A percentile compares a stretch with the other conserved stretches of the same genome.
phyloP scores from a whole-genome alignment of 1,140 invertebrate genomes.

The Lithobius niger region DNA sequence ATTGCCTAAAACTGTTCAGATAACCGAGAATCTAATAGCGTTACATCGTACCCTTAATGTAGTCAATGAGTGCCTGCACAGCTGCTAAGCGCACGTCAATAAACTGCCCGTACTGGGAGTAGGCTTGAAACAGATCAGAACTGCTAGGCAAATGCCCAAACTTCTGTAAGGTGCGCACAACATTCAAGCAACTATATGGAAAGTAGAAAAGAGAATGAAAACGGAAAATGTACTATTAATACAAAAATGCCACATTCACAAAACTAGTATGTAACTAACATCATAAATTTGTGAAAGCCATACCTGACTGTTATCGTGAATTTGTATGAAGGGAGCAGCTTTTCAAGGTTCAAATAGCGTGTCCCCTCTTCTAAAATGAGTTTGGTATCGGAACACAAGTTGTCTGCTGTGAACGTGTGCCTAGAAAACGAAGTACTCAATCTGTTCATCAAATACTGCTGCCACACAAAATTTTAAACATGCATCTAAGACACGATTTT shows the following conservation, averaged over 20 bases:
- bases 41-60: constrained; percentile 25
- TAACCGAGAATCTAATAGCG: neutral
- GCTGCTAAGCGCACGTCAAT: constrained; percentile 77
- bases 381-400: constrained; percentile 68
- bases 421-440: no score
- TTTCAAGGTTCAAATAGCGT: constrained; percentile 75
- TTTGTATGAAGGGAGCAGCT: constrained; percentile 86
- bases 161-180: constrained; percentile 81
- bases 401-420: constrained; percentile 70
- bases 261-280: neutral
- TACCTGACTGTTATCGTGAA: constrained; percentile 69
- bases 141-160: constrained; percentile 87
- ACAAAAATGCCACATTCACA: neutral
- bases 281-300: neutral
- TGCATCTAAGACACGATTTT: no score
- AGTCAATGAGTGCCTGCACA: constrained; percentile 83
- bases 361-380: constrained; percentile 42
- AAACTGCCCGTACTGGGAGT: constrained; percentile 79
- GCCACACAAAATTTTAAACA: no score
- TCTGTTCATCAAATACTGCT: no score
- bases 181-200: constrained; percentile 54
- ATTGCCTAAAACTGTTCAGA: no score
- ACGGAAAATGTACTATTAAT: neutral
- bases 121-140: constrained; percentile 72
- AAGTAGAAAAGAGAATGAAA: neutral